Evolutionary conservation across 2,797 vertebrate genomes (phyloP), one percentile per base, ranked within the genome.

Genomic region (Ctenosaura bakeri): DNA sequence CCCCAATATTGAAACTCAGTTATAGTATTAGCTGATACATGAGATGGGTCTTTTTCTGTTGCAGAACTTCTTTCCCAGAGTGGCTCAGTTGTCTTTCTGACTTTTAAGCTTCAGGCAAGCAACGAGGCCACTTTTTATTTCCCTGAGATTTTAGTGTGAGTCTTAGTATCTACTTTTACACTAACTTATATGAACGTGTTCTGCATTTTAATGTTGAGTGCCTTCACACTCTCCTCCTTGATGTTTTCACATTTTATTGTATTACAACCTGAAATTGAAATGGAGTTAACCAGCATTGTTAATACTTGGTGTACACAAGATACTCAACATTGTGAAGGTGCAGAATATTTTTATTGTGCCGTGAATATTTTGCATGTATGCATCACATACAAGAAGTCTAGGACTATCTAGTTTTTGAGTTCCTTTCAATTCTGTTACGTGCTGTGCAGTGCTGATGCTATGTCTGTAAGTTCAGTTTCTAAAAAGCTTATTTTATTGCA

Each of bases 401-500:
- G 18, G 29, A 20, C 24, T 66, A 54, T 24, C 16, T 69, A 32
- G 46, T 14, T n/a, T 16, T 74, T 62, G 4, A 22, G 46, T 73
- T 18, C n/a, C 16, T 82, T 62, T 90, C n/a, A 46, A 6, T 62
- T 89, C 22, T 76, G 14, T 38, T 56, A 29, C 73, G n/a, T 35
- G 69, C 38, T 8, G 12, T 0, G 79, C 87, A 86, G 73, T 80
- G 83, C 92, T 16, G 90, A 91, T 52, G 82, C 24, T 12, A 0
- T 85, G 3, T 89, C 81, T 24, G 32, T n/a, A 22, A 32, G 29
- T 6, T 46, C 20, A 52, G 32, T 66, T 84, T 77, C 81, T 84
- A 89, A 95, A 95, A 87, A 93, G 26, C 7, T 93, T 69, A 89
- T 82, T 87, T 96, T 94, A 46, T 90, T 92, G 87, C 96, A 99